Conservation (phyloP, 1,140 invertebrate species). For the Steinernema khuongi region DNA sequence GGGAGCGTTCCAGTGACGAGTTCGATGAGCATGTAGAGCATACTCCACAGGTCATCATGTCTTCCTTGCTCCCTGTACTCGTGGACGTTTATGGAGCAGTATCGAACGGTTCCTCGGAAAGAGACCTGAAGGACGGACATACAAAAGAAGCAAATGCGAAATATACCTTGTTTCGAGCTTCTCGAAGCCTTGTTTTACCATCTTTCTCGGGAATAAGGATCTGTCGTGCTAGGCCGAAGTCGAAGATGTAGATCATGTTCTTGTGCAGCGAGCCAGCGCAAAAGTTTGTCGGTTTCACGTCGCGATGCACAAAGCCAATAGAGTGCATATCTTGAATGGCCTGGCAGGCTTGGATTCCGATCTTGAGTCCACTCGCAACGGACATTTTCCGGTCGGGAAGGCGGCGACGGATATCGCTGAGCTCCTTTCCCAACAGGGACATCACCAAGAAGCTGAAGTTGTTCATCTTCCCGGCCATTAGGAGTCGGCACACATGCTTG, state of each 20-base stretch:
- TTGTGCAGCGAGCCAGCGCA: conserved; percentile 25
- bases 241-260: background rate
- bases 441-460: conserved; percentile 45
- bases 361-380: conserved; percentile 23
- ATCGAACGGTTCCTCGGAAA: conserved; percentile 39
- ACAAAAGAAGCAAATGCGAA: no score
- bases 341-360: conserved; percentile 38
- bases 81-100: conserved; percentile 30
- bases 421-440: conserved; percentile 43
- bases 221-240: background rate
- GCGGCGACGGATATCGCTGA: conserved; percentile 43
- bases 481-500: conserved; percentile 39
- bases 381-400: conserved; percentile 38
- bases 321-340: conserved; percentile 42
- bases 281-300: conserved; percentile 39
- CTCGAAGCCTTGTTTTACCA: conserved; percentile 23
- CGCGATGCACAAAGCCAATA: conserved; percentile 47
- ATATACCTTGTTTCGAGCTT: conserved; percentile 3
- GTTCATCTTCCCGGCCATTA: conserved; percentile 35
- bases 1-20: background rate
- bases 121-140: no score
- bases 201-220: conserved; percentile 4
- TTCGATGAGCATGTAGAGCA: conserved; percentile 40
- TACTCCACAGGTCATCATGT: conserved; percentile 32
- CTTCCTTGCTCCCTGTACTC: conserved; percentile 33